Evolutionary conservation across 2,113 vertebrate species (phyloP).

Genomic region (Globicephala melas): DNA sequence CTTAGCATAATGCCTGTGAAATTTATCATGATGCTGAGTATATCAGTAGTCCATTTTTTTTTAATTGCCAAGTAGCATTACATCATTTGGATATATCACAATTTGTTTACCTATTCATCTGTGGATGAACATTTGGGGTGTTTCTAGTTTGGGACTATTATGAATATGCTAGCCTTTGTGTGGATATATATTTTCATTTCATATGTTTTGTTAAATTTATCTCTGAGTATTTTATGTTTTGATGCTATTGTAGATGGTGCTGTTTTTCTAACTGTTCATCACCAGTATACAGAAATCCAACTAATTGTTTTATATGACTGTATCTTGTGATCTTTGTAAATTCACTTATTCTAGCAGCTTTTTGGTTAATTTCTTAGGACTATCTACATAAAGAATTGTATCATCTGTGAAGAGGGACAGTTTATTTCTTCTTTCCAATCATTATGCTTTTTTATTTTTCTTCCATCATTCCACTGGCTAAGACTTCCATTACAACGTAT

Average conservation of each 20-base stretch:
- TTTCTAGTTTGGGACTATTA: background rate
- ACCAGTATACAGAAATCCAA: background rate
- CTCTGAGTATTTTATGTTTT: background rate
- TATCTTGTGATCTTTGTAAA: background rate
- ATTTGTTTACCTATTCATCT: background rate
- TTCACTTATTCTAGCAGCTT: background rate
- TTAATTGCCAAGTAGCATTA: background rate
- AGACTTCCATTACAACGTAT: background rate
- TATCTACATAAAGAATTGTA: background rate
- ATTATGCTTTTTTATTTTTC: background rate
- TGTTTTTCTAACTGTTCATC: background rate
- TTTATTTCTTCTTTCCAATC: constrained; percentile 33
- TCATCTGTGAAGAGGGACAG: background rate
- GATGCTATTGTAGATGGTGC: background rate
- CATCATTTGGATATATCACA: background rate
- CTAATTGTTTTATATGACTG: background rate
- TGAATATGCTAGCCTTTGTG: background rate
- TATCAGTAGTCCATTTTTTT: background rate
- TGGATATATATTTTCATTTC: background rate
- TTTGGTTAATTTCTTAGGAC: constrained; percentile 4
- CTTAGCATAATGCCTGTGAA: background rate
- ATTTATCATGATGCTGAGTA: background rate
- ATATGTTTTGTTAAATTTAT: background rate
- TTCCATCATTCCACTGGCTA: background rate
- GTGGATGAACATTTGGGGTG: background rate